Conservation (phyloP, 2,113 vertebrate species). For the Tragelaphus imberbis region DNA sequence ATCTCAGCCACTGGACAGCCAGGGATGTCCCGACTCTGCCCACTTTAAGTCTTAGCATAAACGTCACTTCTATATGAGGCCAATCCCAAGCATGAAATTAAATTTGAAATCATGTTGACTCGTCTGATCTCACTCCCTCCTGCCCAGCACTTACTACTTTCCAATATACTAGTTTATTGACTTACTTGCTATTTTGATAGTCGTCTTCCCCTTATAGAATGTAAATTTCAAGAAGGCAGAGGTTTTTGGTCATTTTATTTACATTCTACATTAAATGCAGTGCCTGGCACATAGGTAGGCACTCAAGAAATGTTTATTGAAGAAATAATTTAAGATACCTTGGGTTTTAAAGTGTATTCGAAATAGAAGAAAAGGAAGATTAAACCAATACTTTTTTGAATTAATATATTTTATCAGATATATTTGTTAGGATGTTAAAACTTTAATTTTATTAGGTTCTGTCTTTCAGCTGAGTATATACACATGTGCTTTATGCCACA, state of each 20-base stretch:
- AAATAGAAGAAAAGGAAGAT: neutral
- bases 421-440: neutral
- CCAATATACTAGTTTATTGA: neutral
- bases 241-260: neutral
- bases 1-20: neutral
- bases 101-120: neutral
- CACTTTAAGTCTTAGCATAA: neutral
- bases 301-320: neutral
- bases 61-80: neutral
- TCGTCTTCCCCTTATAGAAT: neutral
- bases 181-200: neutral
- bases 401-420: neutral
- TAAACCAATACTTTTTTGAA: neutral
- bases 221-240: neutral
- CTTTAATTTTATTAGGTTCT: neutral
- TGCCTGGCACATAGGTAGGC: neutral
- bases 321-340: neutral
- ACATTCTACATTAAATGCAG: neutral
- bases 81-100: neutral
- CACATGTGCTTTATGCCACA: neutral
- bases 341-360: neutral
- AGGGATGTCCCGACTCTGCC: neutral
- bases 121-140: neutral
- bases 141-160: neutral
- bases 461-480: neutral